Evolutionary conservation across 2,797 vertebrate genomes (phyloP), one percentile per base, ranked within the genome.

Genomic region (Phyllotis vaccarum): DNA sequence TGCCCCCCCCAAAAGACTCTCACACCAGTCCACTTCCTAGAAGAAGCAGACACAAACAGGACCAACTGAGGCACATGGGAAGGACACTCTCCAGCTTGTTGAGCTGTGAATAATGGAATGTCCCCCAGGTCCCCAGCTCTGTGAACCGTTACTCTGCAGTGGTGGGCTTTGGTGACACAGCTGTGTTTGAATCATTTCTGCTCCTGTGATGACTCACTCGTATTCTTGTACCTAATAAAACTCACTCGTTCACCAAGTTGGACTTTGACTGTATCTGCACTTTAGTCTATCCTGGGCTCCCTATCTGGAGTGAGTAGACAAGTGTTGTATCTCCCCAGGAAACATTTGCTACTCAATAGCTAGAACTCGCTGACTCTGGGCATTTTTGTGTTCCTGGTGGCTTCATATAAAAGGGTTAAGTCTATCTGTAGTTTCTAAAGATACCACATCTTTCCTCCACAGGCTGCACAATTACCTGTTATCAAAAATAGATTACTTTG

Each of bases 361-460:
- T 8, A 46, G 62, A 81, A 93, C 43, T 90, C 24, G 52, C 64
- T 58, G 49, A 46, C 64, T 86, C 13, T 40, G 43, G 86, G 64
- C 21, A 17, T 72, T n/a, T 78, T 21, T 78, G 40, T 78, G 14
- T 86, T 96, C 87, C 34, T n/a, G 40, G n/a, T 43, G 54, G 24
- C 78, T 94, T 75, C 82, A 80, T 54, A 46, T 76, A 58, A 72
- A 95, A 78, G 40, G 13, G 88, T 93, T 93, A 91, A 93, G 72
- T 92, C 64, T 93, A 58, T 79, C 78, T 96, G 37, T 46, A 85
- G 17, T 93, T 89, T 93, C 90, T 68, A 79, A 62, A 94, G 90
- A 66, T 58, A 64, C 22, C 19, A 37, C 58, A 62, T 43, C 21
- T 49, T 21, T 66, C 27, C 74, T 89, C n/a, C 85, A 81, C 34